These are phyloP conservation scores for Ciona savignyi DNA, from an alignment of 23 tunicate species.

Conservation along the genomic window DNA sequence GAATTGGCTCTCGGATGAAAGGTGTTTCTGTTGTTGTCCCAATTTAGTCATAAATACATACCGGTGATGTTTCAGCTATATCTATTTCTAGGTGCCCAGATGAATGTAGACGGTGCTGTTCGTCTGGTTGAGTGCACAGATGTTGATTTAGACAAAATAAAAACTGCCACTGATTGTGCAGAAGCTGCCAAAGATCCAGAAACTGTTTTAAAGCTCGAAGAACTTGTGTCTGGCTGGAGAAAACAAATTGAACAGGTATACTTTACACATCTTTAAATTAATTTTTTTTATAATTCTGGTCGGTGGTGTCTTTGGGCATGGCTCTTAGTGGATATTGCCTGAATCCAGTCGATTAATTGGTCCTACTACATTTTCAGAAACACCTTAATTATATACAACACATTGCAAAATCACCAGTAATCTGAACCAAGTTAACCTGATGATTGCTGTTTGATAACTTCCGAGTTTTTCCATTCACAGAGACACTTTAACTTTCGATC, in stretches of 20 bases:
- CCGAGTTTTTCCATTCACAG: no score
- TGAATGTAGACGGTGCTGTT: conserved; percentile 87
- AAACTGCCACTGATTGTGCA: conserved; percentile 47
- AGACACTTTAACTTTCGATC: background rate
- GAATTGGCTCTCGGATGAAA: no score
- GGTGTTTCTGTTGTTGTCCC: background rate
- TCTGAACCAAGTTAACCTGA: no score
- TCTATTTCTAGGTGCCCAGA: conserved; percentile 59
- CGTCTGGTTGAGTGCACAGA: conserved; percentile 46
- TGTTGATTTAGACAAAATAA: conserved; percentile 31
- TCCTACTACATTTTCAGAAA: no score
- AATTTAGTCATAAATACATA: background rate
- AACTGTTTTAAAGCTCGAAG: conserved; percentile 65
- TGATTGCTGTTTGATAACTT: no score
- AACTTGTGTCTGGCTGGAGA: conserved; percentile 92
- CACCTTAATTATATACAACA: no score
- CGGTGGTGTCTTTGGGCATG: no score
- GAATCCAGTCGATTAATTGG: no score
- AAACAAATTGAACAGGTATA: conserved; percentile 96
- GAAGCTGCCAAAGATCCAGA: conserved; percentile 83
- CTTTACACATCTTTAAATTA: background rate
- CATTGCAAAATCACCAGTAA: no score
- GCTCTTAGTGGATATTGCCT: no score
- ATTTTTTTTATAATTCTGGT: no score
- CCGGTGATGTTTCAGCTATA: background rate